Conservation (phyloP, 2,113 vertebrate genomes). For the Prionailurus viverrinus region DNA sequence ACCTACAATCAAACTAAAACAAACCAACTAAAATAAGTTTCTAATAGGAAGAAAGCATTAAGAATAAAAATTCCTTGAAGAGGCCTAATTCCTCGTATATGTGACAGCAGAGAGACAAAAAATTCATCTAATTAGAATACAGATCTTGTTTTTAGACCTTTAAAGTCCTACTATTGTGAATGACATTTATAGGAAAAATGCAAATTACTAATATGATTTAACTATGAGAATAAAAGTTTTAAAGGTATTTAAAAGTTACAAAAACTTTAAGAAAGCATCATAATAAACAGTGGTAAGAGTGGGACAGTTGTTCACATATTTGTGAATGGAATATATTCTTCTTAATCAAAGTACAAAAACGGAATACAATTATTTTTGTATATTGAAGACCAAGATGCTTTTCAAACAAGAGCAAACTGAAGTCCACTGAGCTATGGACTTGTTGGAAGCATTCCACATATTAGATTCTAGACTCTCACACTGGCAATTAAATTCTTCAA, state of each 20-base stretch:
- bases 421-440: not conserved
- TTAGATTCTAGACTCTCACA: not conserved
- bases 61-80: not conserved
- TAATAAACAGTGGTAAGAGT: not conserved
- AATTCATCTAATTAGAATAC: conserved; percentile 16
- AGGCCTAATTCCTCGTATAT: not conserved
- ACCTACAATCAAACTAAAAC: conserved; percentile 10
- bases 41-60: conserved; percentile 32
- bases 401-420: conserved; percentile 41
- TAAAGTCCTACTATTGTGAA: not conserved
- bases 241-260: conserved; percentile 52
- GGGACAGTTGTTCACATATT: not conserved
- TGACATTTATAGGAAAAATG: conserved; percentile 39
- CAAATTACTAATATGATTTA: conserved; percentile 10
- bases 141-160: conserved; percentile 27
- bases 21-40: conserved; percentile 40
- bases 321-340: conserved; percentile 32
- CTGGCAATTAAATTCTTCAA: conserved; percentile 1
- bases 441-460: conserved; percentile 32
- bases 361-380: conserved; percentile 7
- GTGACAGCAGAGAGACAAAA: not conserved
- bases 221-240: conserved; percentile 28
- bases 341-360: conserved; percentile 30
- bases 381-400: not conserved
- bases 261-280: conserved; percentile 22